Conservation (phyloP, 2,888 invertebrate genomes). For the Unio pictorum region DNA sequence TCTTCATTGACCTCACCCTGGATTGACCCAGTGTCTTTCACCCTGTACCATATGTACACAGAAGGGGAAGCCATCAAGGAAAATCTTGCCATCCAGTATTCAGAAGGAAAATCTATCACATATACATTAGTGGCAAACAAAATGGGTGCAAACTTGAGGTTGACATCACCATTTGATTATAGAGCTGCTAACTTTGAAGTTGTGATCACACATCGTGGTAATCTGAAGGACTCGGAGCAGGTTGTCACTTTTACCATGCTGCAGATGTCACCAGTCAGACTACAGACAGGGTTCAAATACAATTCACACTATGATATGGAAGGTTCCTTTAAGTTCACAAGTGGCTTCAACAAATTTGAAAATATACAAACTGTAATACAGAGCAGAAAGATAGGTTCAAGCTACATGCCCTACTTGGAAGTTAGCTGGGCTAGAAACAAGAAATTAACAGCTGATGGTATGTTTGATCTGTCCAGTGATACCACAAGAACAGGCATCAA, state of each 20-base stretch:
- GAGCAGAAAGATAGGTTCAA: slow-evolving; percentile 5
- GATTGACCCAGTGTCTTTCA: neutral
- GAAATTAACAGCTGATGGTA: too few species aligned
- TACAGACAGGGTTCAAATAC: neutral
- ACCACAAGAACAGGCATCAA: too few species aligned
- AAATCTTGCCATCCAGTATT: too few species aligned
- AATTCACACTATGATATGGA: slow-evolving; percentile 14
- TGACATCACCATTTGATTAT: slow-evolving; percentile 1
- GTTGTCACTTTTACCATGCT: slow-evolving; percentile 7
- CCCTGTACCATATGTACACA: too few species aligned
- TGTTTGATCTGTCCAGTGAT: too few species aligned
- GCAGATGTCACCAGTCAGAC: slow-evolving; percentile 11
- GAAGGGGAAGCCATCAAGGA: too few species aligned
- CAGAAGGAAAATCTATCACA: too few species aligned
- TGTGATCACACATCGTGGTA: slow-evolving; percentile 18
- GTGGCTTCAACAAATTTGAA: too few species aligned
- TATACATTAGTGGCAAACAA: too few species aligned
- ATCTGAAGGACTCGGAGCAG: slow-evolving; percentile 5
- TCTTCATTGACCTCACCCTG: too few species aligned
- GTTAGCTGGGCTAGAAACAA: slow-evolving; percentile 11
- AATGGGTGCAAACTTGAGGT: too few species aligned
- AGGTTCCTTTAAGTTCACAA: neutral
- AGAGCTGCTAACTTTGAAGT: slow-evolving; percentile 1
- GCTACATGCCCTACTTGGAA: slow-evolving; percentile 14
- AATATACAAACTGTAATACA: neutral